Conservation (phyloP, 2,113 vertebrate genomes). For the Epinephelus moara region DNA sequence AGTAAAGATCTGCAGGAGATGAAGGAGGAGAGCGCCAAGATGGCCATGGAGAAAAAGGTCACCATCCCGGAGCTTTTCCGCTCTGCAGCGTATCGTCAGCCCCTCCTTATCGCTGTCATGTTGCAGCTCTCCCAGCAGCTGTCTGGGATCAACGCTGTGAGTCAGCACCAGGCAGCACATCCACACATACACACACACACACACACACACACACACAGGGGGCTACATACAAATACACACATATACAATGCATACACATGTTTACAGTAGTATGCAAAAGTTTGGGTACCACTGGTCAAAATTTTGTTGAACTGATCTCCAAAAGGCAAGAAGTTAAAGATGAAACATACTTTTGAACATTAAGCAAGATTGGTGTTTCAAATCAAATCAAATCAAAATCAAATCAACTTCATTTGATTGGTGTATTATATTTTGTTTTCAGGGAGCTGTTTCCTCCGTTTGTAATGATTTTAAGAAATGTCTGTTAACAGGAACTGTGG, state of each 20-base stretch:
- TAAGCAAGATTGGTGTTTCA: too few species aligned
- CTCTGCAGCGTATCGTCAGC: conserved; percentile 87
- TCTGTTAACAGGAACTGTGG: too few species aligned
- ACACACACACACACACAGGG: background rate
- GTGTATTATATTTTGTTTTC: too few species aligned
- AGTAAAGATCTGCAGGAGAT: conserved; percentile 92
- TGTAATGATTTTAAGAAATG: too few species aligned
- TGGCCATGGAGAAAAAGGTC: conserved; percentile 92
- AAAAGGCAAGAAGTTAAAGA: too few species aligned
- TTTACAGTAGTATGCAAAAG: background rate
- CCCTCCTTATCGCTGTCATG: conserved; percentile 91
- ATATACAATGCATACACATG: background rate
- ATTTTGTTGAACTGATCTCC: too few species aligned
- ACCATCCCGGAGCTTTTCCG: conserved; percentile 93
- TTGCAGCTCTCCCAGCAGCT: conserved; percentile 98
- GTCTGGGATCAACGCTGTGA: conserved; percentile 97
- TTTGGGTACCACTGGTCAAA: too few species aligned
- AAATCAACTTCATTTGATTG: too few species aligned
- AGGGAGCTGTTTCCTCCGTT: too few species aligned
- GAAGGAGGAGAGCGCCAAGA: conserved; percentile 94
- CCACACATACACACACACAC: background rate
- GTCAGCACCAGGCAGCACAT: conserved; percentile 43
- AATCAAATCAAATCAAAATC: too few species aligned
- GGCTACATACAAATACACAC: background rate
- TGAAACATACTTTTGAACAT: too few species aligned